Evolutionary conservation across 2,113 vertebrate genomes (phyloP).

Genomic region (Hypanus sabinus): DNA sequence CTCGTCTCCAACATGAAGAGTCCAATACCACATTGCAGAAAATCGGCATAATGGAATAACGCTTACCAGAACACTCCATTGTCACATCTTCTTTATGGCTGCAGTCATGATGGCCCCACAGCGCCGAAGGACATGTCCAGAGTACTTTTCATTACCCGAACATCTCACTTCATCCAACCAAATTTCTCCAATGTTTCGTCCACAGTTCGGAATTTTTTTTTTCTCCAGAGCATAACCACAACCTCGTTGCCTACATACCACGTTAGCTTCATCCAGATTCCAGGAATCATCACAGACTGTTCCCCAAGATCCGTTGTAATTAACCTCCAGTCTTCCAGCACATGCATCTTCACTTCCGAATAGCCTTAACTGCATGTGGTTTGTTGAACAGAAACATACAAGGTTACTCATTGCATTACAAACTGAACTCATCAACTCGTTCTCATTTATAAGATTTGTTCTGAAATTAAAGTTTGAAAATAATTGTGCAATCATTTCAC

Average conservation of each 20-base stretch:
- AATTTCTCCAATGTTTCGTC: constrained; percentile 51
- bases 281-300: constrained; percentile 43
- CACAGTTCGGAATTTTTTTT: constrained; percentile 46
- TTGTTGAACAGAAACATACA: constrained; percentile 31
- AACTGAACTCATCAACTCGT: no score
- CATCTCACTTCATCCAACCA: constrained; percentile 57
- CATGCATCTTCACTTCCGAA: constrained; percentile 38
- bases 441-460: no score
- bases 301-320: constrained; percentile 47
- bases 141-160: constrained; percentile 53
- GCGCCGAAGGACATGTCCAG: constrained; percentile 51
- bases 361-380: constrained; percentile 47
- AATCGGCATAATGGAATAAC: no score
- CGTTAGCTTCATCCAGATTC: neutral
- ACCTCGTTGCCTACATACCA: no score
- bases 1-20: no score
- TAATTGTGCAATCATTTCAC: no score
- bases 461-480: no score
- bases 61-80: constrained; percentile 49
- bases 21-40: no score
- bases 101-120: constrained; percentile 44
- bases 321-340: constrained; percentile 48
- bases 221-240: no score
- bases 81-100: constrained; percentile 47
- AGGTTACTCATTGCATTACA: no score